Evolutionary conservation across 1,140 invertebrate species (phyloP), one percentile per base, ranked within the genome.

Genomic region (Hestina assimilis): DNA sequence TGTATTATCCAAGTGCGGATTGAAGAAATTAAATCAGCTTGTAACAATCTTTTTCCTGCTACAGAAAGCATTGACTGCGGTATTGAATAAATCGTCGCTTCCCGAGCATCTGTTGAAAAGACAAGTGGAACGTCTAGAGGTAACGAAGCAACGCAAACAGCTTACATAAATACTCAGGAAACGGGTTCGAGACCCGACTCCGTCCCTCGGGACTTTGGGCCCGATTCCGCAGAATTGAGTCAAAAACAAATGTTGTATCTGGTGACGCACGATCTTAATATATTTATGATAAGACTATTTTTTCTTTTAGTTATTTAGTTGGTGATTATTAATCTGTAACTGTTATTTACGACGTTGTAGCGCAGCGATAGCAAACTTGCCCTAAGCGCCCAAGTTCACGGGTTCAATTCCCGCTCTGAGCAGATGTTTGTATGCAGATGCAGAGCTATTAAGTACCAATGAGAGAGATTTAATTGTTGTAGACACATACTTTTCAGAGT

Each of bases 91-190:
- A 19, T 38, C 33, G 33, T 17, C 15, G 14, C 3, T 7, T 23
- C 12, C 40, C 11, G 11, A 11, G 17, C 40, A 15, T 42, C 40
- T 20, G 40, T 7, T 15, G 40, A 24, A 12, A 23, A 42, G 40
- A 42, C 21, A 24, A 42, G 40, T 42, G 20, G 40, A 42, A 42
- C 40, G 40, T 24, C 40, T 24, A 11, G 19, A 23, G 40, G 23
- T 42, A 42, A 42, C 40, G 23, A 23, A 23, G 40, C 4, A 23
- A 9, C n/a, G 40, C n/a, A 42, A 42, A 42, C 40, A 24, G 40
- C 40, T 42, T 38, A 38, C 33, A 17, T 38, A 38, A 38, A 38
- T 38, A 38, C 15, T 19, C 33, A 17, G 15, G 33, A 38, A 38
- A 38, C 33, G 12, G 6, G 14, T 38, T 17, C 15, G 15, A 17